Percentiles rank a stretch among this genome's conserved stretches.
These are phyloP conservation scores for Dorcus parallelipipedus DNA, from an alignment of 2,888 invertebrate species.

Conservation along the genomic window DNA sequence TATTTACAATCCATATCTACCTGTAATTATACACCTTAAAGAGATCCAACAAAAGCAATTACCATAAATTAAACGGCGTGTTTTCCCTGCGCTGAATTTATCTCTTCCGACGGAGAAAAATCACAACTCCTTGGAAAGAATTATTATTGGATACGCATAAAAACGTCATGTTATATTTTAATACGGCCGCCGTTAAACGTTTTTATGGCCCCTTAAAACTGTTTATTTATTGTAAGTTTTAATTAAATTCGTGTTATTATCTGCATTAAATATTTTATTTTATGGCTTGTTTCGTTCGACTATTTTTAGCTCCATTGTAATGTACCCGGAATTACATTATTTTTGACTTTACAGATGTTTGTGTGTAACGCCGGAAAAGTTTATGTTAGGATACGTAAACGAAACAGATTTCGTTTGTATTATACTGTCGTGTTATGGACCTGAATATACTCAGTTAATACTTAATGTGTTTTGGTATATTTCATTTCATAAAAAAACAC, in stretches of 20 bases:
- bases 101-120: conserved; percentile 7
- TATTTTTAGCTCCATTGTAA: too few species aligned
- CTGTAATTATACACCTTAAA: conserved; percentile 37
- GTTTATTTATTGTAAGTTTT: conserved; percentile 6
- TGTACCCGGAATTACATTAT: too few species aligned
- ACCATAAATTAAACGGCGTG: conserved; percentile 38
- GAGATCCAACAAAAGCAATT: conserved; percentile 34
- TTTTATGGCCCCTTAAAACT: conserved; percentile 14
- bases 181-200: conserved; percentile 15
- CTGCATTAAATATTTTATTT: not conserved
- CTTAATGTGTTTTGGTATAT: too few species aligned
- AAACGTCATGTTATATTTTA: conserved; percentile 29
- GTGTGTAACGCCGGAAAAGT: too few species aligned
- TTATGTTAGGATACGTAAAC: too few species aligned
- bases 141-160: conserved; percentile 29
- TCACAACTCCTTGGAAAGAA: conserved; percentile 12
- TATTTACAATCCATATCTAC: conserved; percentile 35
- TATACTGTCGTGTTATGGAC: too few species aligned
- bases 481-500: too few species aligned
- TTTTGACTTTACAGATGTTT: too few species aligned
- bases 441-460: too few species aligned
- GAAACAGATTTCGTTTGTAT: too few species aligned
- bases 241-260: conserved; percentile 5
- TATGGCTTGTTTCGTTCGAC: not conserved
- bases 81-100: conserved; percentile 23